Base-by-base conservation (phyloP, 2,888 invertebrate genomes). In the Cotesia congregata region DNA sequence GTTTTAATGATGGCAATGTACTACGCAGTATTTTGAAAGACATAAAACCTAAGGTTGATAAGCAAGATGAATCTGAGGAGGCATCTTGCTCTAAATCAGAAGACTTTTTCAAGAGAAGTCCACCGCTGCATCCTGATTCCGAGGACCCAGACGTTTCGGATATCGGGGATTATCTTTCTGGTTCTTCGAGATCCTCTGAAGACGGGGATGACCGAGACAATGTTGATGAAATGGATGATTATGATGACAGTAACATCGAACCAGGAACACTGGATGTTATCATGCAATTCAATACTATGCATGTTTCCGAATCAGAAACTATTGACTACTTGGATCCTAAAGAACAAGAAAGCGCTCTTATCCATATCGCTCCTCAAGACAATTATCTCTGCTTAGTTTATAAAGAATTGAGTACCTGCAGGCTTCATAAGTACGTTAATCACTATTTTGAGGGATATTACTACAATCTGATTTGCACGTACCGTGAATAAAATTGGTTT, bases 311-410 rank as follows among this genome's bases (percentile, higher is more conserved):
- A 1, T 80, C 83, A 5, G 81, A 83, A 1, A 85, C 85, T 4
- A 86, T 89, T 73, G 85, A 88, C 75, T 89, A 88, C 68, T 83
- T 89, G 39, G 85, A 87, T 81, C 83, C 86, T 2, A 82, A 76
- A 30, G 82, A 83, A 67, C 82, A 83, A 60, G 90, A 91, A 59
- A 90, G 90, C 4, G 90, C 92, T 69, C 88, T 93, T 67, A 90
- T 95, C 50, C 91, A 93, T 1, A 90, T 95, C 78, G 92, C 93
- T 71, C 92, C 93, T 0, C 90, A 90, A 70, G 91, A 93, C 86
- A 95, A 95, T 90, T 91, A 93, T 68, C 90, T 95, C 12, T 93
- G 92, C 88, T 91, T 95, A 60, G 93, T 95, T 72, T 93, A 92
- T 83, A 91, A 92, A 72, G 91, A 91, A 77, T 84, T 86, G 68